Evolutionary conservation across 2,888 invertebrate genomes (phyloP), one percentile per base, ranked within the genome.

Genomic region (Phrixothrix hirtus): DNA sequence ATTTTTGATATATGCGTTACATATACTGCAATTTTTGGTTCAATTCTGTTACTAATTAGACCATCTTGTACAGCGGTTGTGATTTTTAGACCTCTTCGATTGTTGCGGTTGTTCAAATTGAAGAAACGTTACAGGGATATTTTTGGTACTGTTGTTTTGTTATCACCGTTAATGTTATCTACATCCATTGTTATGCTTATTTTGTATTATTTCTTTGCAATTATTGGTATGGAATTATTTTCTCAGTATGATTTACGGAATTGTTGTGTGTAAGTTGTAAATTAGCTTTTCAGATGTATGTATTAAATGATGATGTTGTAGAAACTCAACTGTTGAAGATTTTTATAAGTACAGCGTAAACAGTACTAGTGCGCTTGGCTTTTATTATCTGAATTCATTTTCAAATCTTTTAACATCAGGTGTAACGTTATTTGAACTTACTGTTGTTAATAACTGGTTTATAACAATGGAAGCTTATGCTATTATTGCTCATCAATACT

Each of bases 361-460:
- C 70, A 82, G 82, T 16, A 87, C 87, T 7, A 83, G 83, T 1
- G 80, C 84, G 0, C 79, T 87, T 39, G 89, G 89, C n/a, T 91
- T 88, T 75, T 93, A 92, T 74, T 93, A 92, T 71, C 78, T 93
- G 35, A 93, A 93, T 75, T 91, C 88, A 65, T 93, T 92, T 37
- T 62, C 65, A 1, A 68, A 92, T 76, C 77, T 92, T 9, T 77
- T 90, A 53, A 83, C 84, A 4, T 88, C 89, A 67, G 85, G 85
- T 35, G 89, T 93, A 57, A 92, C 93, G 0, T 77, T 94, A 59
- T 94, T 93, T 77, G 92, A 93, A 75, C 77, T 93, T 64, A 93
- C 92, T 0, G 92, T 93, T 7, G 92, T 93, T 48, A 94, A 93
- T 75, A 93, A 93, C 76, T 94, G 94, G 94, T 92, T 93, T 67